phyloP scores from a whole-genome alignment of 2,797 vertebrate genomes.

The Apogon hyalosoma region DNA sequence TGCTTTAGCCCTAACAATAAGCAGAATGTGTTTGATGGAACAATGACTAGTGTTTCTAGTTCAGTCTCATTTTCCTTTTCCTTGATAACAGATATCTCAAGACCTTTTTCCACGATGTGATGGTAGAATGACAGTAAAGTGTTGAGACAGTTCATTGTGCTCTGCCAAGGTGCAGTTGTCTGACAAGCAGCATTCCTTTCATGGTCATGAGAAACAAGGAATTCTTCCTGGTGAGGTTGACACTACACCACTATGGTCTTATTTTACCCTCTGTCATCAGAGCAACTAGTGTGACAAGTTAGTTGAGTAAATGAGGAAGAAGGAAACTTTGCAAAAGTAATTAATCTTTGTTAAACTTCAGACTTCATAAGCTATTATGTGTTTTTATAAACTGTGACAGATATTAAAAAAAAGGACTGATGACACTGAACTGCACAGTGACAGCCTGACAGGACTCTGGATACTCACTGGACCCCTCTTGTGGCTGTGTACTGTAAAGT shows the following conservation, averaged over 20 bases:
- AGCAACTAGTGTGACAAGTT: slow-evolving; percentile 53
- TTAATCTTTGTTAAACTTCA: background rate
- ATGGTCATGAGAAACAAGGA: background rate
- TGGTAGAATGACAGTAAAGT: background rate
- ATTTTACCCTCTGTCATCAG: background rate
- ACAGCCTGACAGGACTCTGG: background rate
- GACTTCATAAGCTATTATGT: background rate
- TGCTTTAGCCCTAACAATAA: background rate
- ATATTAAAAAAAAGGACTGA: background rate
- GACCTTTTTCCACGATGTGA: background rate
- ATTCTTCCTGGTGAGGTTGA: slow-evolving; percentile 39
- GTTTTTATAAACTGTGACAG: background rate
- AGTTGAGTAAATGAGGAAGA: slow-evolving; percentile 54
- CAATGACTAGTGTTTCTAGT: background rate
- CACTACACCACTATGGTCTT: slow-evolving; percentile 2
- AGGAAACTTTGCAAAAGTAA: slow-evolving; percentile 37
- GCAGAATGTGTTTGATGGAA: background rate
- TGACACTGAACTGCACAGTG: background rate
- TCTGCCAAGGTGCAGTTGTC: background rate
- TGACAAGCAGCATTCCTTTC: slow-evolving; percentile 44
- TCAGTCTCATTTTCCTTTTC: background rate
- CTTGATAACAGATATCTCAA: background rate
- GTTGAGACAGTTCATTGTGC: background rate
- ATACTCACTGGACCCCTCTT: slow-evolving; percentile 90
- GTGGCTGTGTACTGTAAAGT: slow-evolving; percentile 97